Evolutionary conservation across 2,888 invertebrate genomes (phyloP).

Genomic region (Mesochorus sp.): DNA sequence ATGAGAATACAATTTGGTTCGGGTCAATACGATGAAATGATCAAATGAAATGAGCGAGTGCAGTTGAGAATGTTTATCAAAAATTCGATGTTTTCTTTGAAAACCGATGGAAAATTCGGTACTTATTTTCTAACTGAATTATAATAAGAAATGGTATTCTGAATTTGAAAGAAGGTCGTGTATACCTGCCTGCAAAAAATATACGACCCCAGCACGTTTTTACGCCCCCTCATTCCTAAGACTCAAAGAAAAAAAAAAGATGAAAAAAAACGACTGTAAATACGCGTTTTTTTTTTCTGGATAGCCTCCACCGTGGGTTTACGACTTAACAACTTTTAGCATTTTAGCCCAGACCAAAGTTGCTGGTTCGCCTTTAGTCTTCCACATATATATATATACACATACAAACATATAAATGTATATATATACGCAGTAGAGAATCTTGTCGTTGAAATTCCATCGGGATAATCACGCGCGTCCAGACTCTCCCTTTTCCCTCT

Average conservation of each 20-base stretch:
- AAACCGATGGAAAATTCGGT: not conserved
- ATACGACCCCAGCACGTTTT: conserved; percentile 40
- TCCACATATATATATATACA: not conserved
- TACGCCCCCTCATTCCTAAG: conserved; percentile 25
- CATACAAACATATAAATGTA: not conserved
- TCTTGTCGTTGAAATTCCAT: conserved; percentile 49
- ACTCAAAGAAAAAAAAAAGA: conserved; percentile 37
- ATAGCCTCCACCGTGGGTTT: conserved; percentile 62
- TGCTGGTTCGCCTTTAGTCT: not conserved
- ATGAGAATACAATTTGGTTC: too few relatives aligned
- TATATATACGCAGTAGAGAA: not conserved
- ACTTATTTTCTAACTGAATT: not conserved
- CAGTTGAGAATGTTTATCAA: too few relatives aligned
- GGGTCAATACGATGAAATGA: too few relatives aligned
- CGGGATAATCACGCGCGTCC: conserved; percentile 44
- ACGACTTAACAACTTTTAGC: conserved; percentile 74
- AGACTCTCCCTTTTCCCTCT: conserved; percentile 17
- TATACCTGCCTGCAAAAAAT: conserved; percentile 37
- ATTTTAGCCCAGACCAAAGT: conserved; percentile 4
- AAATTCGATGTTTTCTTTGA: not conserved
- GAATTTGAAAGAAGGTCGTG: not conserved
- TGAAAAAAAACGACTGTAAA: conserved; percentile 48
- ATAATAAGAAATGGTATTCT: not conserved
- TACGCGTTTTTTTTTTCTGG: conserved; percentile 27
- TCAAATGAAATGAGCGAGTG: too few relatives aligned